These are phyloP conservation scores for Otus sunia DNA, from an alignment of 2,113 vertebrate species.

Conservation along the genomic window DNA sequence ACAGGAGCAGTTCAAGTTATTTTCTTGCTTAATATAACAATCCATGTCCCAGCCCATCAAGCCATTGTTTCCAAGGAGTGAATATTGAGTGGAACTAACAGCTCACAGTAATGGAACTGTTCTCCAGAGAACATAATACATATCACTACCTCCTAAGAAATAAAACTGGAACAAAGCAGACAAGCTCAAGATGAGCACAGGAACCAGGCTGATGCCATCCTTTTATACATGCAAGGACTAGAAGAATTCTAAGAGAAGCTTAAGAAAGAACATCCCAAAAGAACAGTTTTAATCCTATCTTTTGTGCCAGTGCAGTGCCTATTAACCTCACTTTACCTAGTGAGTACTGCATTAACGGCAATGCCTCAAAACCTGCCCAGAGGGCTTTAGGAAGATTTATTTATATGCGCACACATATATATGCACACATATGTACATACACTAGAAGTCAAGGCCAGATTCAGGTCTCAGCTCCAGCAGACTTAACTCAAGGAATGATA, in stretches of 20 bases:
- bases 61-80: conserved; percentile 33
- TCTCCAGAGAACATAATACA: not conserved
- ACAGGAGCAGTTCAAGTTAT: conserved; percentile 36
- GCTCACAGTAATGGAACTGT: conserved; percentile 12
- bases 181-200: not conserved
- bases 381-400: not conserved
- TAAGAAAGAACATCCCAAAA: conserved; percentile 25
- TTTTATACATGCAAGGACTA: conserved; percentile 29
- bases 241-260: conserved; percentile 25
- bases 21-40: conserved; percentile 60
- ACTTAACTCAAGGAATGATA: not conserved
- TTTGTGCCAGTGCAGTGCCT: not conserved
- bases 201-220: not conserved
- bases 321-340: not conserved
- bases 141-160: not conserved
- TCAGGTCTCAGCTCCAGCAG: not conserved
- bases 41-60: conserved; percentile 22
- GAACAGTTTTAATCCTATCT: not conserved
- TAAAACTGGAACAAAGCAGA: not conserved
- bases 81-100: conserved; percentile 52
- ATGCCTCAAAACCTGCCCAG: not conserved
- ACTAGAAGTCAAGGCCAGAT: not conserved
- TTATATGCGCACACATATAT: not conserved
- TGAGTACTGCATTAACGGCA: not conserved
- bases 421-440: accelerated